Evolutionary conservation across 2,113 vertebrate genomes (phyloP).

Genomic region (Neolamprologus sp.): DNA sequence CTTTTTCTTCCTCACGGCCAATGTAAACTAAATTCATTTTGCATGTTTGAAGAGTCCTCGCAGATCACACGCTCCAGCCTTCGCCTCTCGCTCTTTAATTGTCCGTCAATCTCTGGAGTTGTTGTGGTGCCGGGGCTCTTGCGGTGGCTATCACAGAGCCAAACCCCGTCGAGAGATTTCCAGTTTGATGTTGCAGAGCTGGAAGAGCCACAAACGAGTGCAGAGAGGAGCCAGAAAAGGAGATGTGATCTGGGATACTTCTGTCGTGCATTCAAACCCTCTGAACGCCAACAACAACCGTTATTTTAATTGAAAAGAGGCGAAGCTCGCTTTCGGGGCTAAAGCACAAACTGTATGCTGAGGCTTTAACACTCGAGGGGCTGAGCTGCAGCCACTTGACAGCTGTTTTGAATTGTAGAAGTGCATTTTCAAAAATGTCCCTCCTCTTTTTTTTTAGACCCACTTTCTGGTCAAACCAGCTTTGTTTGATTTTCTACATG

Average conservation of each 20-base stretch:
- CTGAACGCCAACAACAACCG: neutral
- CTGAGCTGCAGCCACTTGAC: constrained; percentile 12
- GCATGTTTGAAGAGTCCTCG: constrained; percentile 49
- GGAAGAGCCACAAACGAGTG: constrained; percentile 42
- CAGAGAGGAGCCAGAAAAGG: neutral
- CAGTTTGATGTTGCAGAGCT: constrained; percentile 46
- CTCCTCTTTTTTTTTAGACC: neutral
- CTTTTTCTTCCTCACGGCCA: constrained; percentile 10
- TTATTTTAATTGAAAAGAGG: constrained; percentile 47
- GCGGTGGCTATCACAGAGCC: constrained; percentile 38
- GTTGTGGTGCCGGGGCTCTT: neutral
- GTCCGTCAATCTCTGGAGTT: constrained; percentile 42
- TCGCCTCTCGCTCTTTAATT: constrained; percentile 53
- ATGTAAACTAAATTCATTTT: constrained; percentile 48
- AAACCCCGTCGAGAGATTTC: constrained; percentile 21
- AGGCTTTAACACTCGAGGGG: constrained; percentile 29
- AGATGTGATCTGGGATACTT: constrained; percentile 27
- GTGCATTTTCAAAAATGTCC: constrained; percentile 20
- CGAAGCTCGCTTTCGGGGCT: neutral
- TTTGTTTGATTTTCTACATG: constrained; percentile 15
- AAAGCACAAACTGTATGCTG: neutral
- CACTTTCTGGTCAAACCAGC: constrained; percentile 22
- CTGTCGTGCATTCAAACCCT: constrained; percentile 17
- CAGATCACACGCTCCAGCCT: constrained; percentile 27
- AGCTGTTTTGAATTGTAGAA: constrained; percentile 40